Evolutionary conservation across 2,797 vertebrate genomes (phyloP).

Genomic region (Periparus ater): DNA sequence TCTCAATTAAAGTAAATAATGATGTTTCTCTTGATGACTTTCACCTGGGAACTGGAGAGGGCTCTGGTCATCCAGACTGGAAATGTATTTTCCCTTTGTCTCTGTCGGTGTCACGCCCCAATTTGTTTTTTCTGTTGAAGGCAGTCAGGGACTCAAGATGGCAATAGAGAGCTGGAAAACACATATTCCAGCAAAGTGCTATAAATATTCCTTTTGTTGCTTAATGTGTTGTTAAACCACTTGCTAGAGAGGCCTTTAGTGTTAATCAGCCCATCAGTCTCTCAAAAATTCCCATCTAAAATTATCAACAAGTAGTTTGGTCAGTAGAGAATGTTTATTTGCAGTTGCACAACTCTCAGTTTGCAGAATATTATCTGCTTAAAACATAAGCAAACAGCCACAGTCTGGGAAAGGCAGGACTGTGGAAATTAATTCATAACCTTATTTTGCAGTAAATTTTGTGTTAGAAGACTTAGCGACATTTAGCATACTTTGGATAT

Average conservation of each 20-base stretch:
- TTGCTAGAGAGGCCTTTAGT: slow-evolving; percentile 34
- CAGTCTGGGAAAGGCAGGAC: neutral
- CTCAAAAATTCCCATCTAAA: slow-evolving; percentile 55
- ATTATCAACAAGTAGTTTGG: slow-evolving; percentile 60
- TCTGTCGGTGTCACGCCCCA: neutral
- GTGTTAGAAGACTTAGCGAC: neutral
- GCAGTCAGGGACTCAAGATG: slow-evolving; percentile 55
- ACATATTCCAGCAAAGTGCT: neutral
- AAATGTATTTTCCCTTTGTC: slow-evolving; percentile 11
- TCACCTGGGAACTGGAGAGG: neutral
- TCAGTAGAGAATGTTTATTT: slow-evolving; percentile 44
- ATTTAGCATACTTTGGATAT: neutral
- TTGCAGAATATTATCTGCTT: slow-evolving; percentile 27
- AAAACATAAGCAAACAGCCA: slow-evolving; percentile 3
- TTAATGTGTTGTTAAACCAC: slow-evolving; percentile 48
- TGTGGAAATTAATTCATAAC: slow-evolving; percentile 18
- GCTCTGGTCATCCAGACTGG: neutral
- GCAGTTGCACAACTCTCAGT: slow-evolving; percentile 11
- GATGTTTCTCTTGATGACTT: neutral
- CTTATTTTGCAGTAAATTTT: neutral
- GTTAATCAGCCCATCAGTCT: slow-evolving; percentile 58
- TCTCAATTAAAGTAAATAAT: neutral
- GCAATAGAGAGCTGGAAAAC: slow-evolving; percentile 62
- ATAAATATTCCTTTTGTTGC: slow-evolving; percentile 60
- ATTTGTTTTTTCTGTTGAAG: neutral